Evolutionary conservation across 2,797 vertebrate species (phyloP).

Genomic region (Taenioides sp.): DNA sequence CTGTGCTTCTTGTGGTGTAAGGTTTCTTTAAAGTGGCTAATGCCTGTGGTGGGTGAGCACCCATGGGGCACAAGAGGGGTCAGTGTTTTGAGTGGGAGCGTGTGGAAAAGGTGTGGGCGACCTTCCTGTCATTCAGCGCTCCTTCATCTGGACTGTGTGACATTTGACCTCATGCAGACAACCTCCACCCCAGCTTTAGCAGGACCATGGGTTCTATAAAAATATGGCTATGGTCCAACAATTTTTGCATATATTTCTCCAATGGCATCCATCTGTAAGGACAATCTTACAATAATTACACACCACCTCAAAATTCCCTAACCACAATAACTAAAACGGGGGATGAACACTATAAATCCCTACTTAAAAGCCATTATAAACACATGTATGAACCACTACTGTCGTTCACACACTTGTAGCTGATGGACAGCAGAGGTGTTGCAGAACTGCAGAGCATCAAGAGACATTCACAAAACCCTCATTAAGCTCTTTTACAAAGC

Average conservation of each 20-base stretch:
- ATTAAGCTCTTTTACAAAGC: slow-evolving; percentile 79
- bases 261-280: neutral
- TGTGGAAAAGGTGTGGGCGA: slow-evolving; percentile 71
- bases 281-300: slow-evolving; percentile 77
- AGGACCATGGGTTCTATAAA: slow-evolving; percentile 17
- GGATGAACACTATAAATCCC: slow-evolving; percentile 81
- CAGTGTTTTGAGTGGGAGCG: slow-evolving; percentile 74
- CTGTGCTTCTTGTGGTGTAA: slow-evolving; percentile 74
- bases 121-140: slow-evolving; percentile 78
- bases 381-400: slow-evolving; percentile 38
- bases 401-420: slow-evolving; percentile 43
- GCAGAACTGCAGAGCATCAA: slow-evolving; percentile 71
- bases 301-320: slow-evolving; percentile 11
- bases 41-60: slow-evolving; percentile 73
- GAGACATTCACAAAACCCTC: slow-evolving; percentile 77
- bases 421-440: slow-evolving; percentile 72
- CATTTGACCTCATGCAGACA: slow-evolving; percentile 58
- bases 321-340: slow-evolving; percentile 72
- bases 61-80: slow-evolving; percentile 73
- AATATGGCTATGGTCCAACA: slow-evolving; percentile 4
- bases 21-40: slow-evolving; percentile 82
- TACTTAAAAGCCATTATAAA: slow-evolving; percentile 60
- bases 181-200: slow-evolving; percentile 30
- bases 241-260: neutral
- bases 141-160: slow-evolving; percentile 62